A percentile compares a stretch with the other conserved stretches of the same genome.
Conservation (phyloP, 2,113 vertebrate species). For the Ascaphus truei region DNA sequence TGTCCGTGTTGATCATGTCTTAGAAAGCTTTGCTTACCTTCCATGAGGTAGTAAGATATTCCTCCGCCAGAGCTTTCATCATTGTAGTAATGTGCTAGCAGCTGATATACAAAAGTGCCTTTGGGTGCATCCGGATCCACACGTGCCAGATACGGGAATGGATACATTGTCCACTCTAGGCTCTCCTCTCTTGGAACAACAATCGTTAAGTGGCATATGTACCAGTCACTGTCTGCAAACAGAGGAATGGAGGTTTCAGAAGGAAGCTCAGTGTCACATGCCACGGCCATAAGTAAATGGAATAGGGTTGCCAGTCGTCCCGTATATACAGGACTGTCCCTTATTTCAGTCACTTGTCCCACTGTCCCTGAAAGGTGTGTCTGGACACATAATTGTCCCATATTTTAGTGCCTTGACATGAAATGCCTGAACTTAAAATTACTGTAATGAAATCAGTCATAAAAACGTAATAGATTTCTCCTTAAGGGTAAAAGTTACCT, state of each 20-base stretch:
- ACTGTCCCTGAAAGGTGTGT: no score
- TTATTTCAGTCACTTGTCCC: no score
- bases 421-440: no score
- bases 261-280: neutral
- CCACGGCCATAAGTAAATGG: no score
- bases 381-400: no score
- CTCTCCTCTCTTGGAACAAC: constrained; percentile 61
- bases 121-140: constrained; percentile 65
- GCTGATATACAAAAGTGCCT: constrained; percentile 67
- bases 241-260: neutral
- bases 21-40: constrained; percentile 66
- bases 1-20: no score
- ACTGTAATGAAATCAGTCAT: no score
- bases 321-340: no score
- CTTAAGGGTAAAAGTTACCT: no score
- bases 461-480: no score
- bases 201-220: constrained; percentile 73
- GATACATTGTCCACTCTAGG: constrained; percentile 81
- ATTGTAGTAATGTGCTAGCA: constrained; percentile 46
- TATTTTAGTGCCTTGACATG: no score
- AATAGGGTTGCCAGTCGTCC: no score
- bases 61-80: constrained; percentile 45
- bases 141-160: constrained; percentile 70
- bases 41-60: constrained; percentile 66
- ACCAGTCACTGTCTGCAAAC: constrained; percentile 76